Base-by-base conservation (phyloP, 2,888 invertebrate species). In the Mycalesis mineus region DNA sequence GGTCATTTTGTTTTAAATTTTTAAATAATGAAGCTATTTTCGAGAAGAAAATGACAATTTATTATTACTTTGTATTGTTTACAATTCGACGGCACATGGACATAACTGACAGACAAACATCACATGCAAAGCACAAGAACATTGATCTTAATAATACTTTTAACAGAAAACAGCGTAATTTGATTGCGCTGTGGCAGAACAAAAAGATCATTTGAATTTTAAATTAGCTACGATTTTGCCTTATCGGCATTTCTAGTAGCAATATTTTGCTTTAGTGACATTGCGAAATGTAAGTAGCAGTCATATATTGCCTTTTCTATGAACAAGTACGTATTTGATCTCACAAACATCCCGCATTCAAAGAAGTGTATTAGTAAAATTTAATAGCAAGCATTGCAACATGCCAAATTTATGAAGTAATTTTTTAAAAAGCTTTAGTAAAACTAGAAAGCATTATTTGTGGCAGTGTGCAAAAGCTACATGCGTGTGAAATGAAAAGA, bases 331-430 rank as follows among this genome's bases (percentile, higher is more conserved):
- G 52, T 42, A 68, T 56, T 74, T 75, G 67, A 72, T 75, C 84
- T 81, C 69, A 74, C 84, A 79, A 66, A 75, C 84, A 74, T 84
- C 82, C 74, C 77, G 69, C 84, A 80, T 75, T 81, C 84, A 81
- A 62, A 78, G 67, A 61, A 61, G 65, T 22, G 68, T 71, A 17
- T 50, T 45, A 51, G 51, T 55, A 54, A 51, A 55, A 48, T 44
- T 39, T 17, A 40, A 49, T 51, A 45, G 45, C 13, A 57, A 57
- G 51, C 57, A n/a, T 15, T 33, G 33, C 33, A n/a, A 14, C 22
- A 57, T 40, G 33, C 33, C 28, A 48, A 33, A 22, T 28, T 7
- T 39, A 22, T 28, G 8, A 28, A 14, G n/a, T 40, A n/a, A 44
- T 42, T 55, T 22, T 40, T 42, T 22, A 40, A 33, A 11, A 57